Evolutionary conservation across 2,797 vertebrate genomes (phyloP).

Genomic region (Gephyroberyx darwinii): DNA sequence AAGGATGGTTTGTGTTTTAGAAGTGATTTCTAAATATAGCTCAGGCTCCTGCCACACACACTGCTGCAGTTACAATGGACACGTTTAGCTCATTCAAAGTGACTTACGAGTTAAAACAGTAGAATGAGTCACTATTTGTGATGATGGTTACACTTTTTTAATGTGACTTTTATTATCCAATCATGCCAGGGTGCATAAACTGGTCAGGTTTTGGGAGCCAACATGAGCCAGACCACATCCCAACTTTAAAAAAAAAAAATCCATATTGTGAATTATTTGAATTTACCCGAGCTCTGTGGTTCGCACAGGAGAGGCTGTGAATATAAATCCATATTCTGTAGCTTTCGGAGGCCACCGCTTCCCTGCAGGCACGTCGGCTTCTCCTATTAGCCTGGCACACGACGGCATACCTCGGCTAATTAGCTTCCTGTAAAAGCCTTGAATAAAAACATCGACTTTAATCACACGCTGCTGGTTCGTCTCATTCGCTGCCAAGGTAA

Average conservation of each 20-base stretch:
- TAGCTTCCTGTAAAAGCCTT: slow-evolving; percentile 95
- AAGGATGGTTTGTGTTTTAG: slow-evolving; percentile 17
- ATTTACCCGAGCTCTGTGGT: slow-evolving; percentile 39
- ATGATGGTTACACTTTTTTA: neutral
- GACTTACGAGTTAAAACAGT: neutral
- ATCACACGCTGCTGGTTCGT: slow-evolving; percentile 91
- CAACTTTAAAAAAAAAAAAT: slow-evolving; percentile 7
- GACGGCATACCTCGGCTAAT: slow-evolving; percentile 90
- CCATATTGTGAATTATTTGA: slow-evolving; percentile 28
- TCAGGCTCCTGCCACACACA: slow-evolving; percentile 50
- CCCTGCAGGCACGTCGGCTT: slow-evolving; percentile 84
- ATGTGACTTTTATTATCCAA: slow-evolving; percentile 29
- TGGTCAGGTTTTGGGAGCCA: neutral
- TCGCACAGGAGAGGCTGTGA: slow-evolving; percentile 30
- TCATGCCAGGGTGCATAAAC: slow-evolving; percentile 28
- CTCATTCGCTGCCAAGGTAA: slow-evolving; percentile 93
- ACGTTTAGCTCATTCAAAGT: slow-evolving; percentile 17
- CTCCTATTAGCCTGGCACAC: slow-evolving; percentile 84
- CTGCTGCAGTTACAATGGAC: slow-evolving; percentile 16
- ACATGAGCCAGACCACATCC: slow-evolving; percentile 46
- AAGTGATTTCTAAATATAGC: slow-evolving; percentile 60
- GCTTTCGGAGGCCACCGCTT: slow-evolving; percentile 80
- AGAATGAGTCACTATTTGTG: neutral
- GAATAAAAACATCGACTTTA: slow-evolving; percentile 89
- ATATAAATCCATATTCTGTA: slow-evolving; percentile 66